Percentiles rank a stretch among this genome's conserved stretches.
phyloP scores from a whole-genome alignment of 2,888 invertebrate species.

The Chrysolina haemoptera region DNA sequence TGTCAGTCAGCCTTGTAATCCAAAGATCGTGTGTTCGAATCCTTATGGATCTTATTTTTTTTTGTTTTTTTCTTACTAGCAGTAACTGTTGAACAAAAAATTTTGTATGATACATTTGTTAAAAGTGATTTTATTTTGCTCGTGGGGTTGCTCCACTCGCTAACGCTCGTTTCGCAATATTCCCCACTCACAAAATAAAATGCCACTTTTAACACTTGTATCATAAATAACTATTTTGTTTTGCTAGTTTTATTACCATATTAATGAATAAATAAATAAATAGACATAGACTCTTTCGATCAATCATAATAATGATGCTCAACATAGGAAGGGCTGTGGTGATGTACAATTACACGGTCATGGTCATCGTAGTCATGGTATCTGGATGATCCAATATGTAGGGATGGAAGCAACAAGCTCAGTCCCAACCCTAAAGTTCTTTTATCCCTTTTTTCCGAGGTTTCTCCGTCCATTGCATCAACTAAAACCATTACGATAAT shows the following conservation, averaged over 20 bases:
- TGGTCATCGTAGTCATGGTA: slow-evolving; percentile 28
- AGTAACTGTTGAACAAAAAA: no score
- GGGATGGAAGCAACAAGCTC: slow-evolving; percentile 7
- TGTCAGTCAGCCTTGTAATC: no score
- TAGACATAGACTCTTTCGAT: not conserved
- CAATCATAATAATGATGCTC: slow-evolving; percentile 32
- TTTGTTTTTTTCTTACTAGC: no score
- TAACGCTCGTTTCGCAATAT: no score
- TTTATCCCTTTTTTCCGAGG: slow-evolving; percentile 20
- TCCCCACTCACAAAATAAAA: no score
- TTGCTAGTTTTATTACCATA: not conserved
- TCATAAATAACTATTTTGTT: no score
- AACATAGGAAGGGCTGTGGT: slow-evolving; percentile 25
- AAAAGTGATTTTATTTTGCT: no score
- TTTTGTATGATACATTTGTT: no score
- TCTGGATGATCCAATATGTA: slow-evolving; percentile 16
- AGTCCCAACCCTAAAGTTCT: slow-evolving; percentile 31
- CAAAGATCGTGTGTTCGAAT: no score
- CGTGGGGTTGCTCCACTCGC: no score
- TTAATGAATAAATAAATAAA: not conserved
- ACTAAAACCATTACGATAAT: not conserved
- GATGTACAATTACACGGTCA: slow-evolving; percentile 30
- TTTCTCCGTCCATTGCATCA: slow-evolving; percentile 3
- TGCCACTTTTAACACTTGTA: no score
- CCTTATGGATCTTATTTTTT: no score